Base-by-base conservation (phyloP, 2,797 vertebrate genomes). In the Gadopsis marmoratus region DNA sequence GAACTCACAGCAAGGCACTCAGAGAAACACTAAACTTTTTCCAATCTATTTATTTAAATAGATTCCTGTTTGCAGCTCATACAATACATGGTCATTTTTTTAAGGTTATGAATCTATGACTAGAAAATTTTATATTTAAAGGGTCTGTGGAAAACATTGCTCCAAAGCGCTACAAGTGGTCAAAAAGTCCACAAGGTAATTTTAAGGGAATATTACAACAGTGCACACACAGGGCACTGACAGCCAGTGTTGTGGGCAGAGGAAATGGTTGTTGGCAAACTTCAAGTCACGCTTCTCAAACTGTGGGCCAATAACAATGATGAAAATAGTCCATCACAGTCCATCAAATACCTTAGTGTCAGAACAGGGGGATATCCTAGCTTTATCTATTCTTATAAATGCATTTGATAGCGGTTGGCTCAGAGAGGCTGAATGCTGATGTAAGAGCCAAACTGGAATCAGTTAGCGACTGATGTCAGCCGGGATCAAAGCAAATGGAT, bases 351-450 rank as follows among this genome's bases (percentile, higher is more conserved):
- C 31, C 72, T 76, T 19, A 23, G 51, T 63, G 61, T 75, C 45
- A 82, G n/a, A 84, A 68, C n/a, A 43, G 43, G 23, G 56, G 70
- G 64, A 79, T 75, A 82, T 73, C 61, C 55, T 59, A 31, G 41
- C 47, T 65, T 74, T 75, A 81, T 74, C 56, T 84, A 76, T 80
- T 86, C 88, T 83, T 75, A 76, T 70, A 79, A 83, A 71, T 89
- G 84, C 16, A 84, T 86, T 76, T 82, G 55, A 87, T 84, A 74
- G 70, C 37, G 63, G 59, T 12, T 80, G 78, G 64, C 75, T 83
- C 56, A 54, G 31, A 71, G 67, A 65, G 60, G 21, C 33, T 81
- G 69, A 74, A 69, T 39, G 19, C 59, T 54, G 65, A 31, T 51
- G 17, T 43, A 23, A 59, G 47, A 85, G 31, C 64, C 66, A 80